Percentiles rank a stretch among this genome's conserved stretches.
These are phyloP conservation scores for Aphaenogaster rudis DNA, from an alignment of 1,140 invertebrate genomes.

Conservation along the genomic window DNA sequence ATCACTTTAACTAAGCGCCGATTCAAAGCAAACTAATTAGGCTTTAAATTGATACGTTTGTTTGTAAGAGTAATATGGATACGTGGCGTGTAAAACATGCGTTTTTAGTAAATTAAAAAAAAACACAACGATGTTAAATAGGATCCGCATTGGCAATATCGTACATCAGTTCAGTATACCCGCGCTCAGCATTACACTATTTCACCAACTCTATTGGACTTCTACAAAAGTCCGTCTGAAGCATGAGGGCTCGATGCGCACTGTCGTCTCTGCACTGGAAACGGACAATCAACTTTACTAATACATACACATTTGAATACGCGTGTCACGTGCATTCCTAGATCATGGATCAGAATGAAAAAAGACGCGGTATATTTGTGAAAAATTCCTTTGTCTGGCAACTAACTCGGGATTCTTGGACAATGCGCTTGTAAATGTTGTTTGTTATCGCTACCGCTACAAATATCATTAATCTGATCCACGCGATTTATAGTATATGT, in stretches of 20 bases:
- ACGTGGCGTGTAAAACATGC: neutral
- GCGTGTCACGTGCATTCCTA: neutral
- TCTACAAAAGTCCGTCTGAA: constrained; percentile 14
- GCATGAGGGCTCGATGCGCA: neutral
- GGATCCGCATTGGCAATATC: neutral
- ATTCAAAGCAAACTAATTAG: constrained; percentile 5
- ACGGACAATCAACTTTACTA: constrained; percentile 20
- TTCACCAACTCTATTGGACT: constrained; percentile 20
- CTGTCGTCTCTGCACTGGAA: neutral
- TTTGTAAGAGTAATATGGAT: neutral
- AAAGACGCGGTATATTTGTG: neutral
- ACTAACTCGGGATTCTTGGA: neutral
- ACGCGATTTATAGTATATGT: neutral
- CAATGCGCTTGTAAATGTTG: neutral
- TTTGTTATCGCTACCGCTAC: neutral
- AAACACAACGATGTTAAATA: neutral
- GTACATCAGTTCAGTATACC: neutral
- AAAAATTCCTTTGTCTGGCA: neutral
- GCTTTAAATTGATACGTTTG: neutral
- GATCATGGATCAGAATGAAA: constrained; percentile 13
- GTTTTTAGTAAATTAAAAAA: neutral
- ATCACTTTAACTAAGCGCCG: neutral
- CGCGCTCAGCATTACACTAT: constrained; percentile 21
- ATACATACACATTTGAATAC: neutral
- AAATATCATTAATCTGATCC: neutral